A percentile compares a stretch with the other conserved stretches of the same genome.
These are phyloP conservation scores for Scaptomyza reducta DNA, from an alignment of 2,888 invertebrate species.

Conservation along the genomic window DNA sequence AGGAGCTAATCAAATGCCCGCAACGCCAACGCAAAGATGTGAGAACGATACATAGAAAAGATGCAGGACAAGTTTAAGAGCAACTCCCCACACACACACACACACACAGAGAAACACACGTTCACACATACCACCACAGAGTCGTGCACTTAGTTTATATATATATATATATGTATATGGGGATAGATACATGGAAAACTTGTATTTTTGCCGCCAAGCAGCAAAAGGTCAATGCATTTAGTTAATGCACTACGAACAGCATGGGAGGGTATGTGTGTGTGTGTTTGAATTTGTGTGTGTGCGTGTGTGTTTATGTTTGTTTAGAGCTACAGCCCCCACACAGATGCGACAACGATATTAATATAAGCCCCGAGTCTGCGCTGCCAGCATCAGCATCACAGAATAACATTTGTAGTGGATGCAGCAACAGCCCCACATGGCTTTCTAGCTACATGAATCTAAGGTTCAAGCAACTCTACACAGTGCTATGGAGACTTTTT, in stretches of 20 bases:
- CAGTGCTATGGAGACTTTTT: conserved; percentile 43
- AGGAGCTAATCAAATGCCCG: conserved; percentile 72
- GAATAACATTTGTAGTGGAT: conserved; percentile 7
- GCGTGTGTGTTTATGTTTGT: conserved; percentile 15
- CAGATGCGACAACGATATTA: conserved; percentile 60
- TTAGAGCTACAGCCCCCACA: conserved; percentile 70
- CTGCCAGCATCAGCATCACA: conserved; percentile 22
- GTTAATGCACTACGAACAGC: conserved; percentile 67
- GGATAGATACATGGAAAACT: conserved; percentile 78
- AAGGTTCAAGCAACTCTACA: conserved; percentile 66
- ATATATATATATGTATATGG: conserved; percentile 26
- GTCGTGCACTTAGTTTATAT: conserved; percentile 58
- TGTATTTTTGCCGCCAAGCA: conserved; percentile 73
- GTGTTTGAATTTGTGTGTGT: conserved; percentile 27
- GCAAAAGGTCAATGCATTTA: conserved; percentile 77
- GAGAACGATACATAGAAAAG: conserved; percentile 66
- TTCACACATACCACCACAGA: conserved; percentile 25
- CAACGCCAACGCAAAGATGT: conserved; percentile 61
- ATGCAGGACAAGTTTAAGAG: conserved; percentile 77
- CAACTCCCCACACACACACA: conserved; percentile 62
- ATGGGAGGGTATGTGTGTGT: conserved; percentile 29
- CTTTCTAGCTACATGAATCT: conserved; percentile 36
- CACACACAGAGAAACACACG: conserved; percentile 19
- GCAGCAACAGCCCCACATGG: conserved; percentile 19
- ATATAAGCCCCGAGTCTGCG: conserved; percentile 46